Evolutionary conservation across 2,797 vertebrate genomes (phyloP).

Genomic region (Syngnathus rostellatus): DNA sequence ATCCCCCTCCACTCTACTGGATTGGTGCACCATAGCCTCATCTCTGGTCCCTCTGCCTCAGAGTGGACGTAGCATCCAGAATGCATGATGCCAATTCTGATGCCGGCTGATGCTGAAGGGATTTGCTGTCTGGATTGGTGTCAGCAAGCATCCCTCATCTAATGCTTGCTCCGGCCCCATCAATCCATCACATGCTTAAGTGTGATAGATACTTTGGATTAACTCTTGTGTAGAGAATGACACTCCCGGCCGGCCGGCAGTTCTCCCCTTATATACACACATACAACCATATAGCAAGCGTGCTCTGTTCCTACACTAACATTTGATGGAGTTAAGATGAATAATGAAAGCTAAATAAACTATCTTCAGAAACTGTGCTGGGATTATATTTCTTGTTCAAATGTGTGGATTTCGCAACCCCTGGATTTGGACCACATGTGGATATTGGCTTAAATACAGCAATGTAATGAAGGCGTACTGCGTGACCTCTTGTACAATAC

Average conservation of each 20-base stretch:
- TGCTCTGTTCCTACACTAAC: slow-evolving; percentile 7
- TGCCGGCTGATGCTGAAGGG: slow-evolving; percentile 41
- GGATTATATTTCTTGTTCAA: background rate
- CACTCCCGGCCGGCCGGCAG: slow-evolving; percentile 10
- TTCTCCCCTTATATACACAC: background rate
- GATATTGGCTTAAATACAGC: slow-evolving; percentile 1
- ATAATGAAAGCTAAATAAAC: background rate
- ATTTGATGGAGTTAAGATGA: background rate
- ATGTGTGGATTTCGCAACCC: no score
- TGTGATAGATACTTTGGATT: slow-evolving; percentile 45
- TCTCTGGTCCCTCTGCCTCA: background rate
- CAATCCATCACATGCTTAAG: slow-evolving; percentile 9
- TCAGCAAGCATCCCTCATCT: slow-evolving; percentile 40
- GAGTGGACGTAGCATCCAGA: background rate
- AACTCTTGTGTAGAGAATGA: slow-evolving; percentile 21
- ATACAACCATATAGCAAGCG: slow-evolving; percentile 7
- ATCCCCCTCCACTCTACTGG: background rate
- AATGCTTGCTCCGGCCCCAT: slow-evolving; percentile 13
- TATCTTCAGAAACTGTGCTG: background rate
- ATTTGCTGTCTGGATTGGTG: slow-evolving; percentile 37
- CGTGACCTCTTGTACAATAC: background rate
- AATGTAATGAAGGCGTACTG: background rate
- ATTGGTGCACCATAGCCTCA: background rate
- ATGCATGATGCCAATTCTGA: slow-evolving; percentile 32
- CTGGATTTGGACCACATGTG: slow-evolving; percentile 1